These are phyloP conservation scores for Diglossa cyanea DNA, from an alignment of 2,797 vertebrate genomes.

Conservation along the genomic window DNA sequence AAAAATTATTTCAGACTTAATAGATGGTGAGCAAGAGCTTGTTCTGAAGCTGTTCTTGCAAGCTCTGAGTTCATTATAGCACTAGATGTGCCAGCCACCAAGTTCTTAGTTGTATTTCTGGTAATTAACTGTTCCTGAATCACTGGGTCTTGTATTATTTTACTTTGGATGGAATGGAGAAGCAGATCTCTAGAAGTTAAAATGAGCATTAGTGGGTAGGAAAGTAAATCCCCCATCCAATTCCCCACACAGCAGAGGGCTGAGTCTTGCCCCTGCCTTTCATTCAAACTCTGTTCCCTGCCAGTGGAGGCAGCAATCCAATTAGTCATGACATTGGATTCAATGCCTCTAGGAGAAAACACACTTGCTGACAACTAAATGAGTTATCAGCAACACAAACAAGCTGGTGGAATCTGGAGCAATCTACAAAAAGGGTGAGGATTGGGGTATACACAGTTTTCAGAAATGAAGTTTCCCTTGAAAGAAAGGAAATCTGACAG, in stretches of 20 bases:
- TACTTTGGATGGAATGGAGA: neutral
- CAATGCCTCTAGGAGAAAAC: neutral
- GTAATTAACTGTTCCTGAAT: neutral
- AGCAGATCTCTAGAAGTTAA: neutral
- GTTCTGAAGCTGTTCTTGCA: neutral
- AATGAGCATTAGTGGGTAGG: neutral
- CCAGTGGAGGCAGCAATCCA: neutral
- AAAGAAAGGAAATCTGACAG: neutral
- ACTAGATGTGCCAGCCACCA: neutral
- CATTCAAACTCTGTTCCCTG: neutral
- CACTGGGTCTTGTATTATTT: neutral
- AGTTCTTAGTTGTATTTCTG: neutral
- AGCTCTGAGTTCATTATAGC: neutral
- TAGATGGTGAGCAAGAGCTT: neutral
- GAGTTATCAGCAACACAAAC: neutral
- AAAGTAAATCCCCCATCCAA: neutral
- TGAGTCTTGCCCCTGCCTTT: neutral
- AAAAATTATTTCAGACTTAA: neutral
- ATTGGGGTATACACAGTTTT: neutral
- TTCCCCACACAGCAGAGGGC: neutral
- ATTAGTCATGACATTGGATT: neutral
- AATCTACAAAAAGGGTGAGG: neutral
- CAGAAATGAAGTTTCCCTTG: neutral
- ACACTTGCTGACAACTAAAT: slow-evolving; percentile 1
- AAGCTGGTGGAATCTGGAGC: neutral